Evolutionary conservation across 2,797 vertebrate genomes (phyloP).

Genomic region (Brachyrhaphis roseni): DNA sequence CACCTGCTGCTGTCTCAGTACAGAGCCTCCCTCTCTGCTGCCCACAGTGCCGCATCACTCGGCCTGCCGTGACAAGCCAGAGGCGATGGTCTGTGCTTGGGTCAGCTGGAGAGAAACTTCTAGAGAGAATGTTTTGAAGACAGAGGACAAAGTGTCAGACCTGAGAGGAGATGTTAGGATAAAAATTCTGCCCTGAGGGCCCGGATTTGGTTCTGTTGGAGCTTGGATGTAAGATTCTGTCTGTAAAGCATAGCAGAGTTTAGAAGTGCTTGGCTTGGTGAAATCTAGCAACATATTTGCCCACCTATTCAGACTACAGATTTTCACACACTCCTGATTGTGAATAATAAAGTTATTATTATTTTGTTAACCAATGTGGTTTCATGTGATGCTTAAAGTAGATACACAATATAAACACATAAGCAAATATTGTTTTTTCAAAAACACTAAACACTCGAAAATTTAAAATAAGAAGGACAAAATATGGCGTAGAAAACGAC

Average conservation of each 20-base stretch:
- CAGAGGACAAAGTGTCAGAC: constrained; percentile 88
- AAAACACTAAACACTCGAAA: constrained; percentile 23
- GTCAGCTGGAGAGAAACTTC: constrained; percentile 89
- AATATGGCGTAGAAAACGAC: constrained; percentile 34
- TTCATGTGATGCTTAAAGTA: constrained; percentile 45
- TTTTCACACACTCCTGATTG: constrained; percentile 27
- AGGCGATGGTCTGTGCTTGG: constrained; percentile 82
- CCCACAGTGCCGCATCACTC: constrained; percentile 70
- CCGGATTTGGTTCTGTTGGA: constrained; percentile 84
- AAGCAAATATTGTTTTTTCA: constrained; percentile 20
- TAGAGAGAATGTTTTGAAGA: constrained; percentile 82
- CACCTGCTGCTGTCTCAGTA: constrained; percentile 87
- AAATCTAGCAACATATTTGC: constrained; percentile 42
- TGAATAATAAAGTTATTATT: constrained; percentile 26
- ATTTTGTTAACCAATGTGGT: constrained; percentile 27
- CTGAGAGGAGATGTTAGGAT: constrained; percentile 88
- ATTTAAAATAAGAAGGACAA: constrained; percentile 24
- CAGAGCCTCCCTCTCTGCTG: constrained; percentile 78
- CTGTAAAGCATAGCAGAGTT: constrained; percentile 72
- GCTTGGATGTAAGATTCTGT: constrained; percentile 83
- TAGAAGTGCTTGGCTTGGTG: constrained; percentile 32
- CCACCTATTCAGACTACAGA: constrained; percentile 27
- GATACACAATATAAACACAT: constrained; percentile 10
- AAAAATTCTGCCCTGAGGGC: constrained; percentile 83
- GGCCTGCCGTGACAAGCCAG: constrained; percentile 71